These are phyloP conservation scores for Nomada ferruginata DNA, from an alignment of 2,888 invertebrate species.

Conservation along the genomic window DNA sequence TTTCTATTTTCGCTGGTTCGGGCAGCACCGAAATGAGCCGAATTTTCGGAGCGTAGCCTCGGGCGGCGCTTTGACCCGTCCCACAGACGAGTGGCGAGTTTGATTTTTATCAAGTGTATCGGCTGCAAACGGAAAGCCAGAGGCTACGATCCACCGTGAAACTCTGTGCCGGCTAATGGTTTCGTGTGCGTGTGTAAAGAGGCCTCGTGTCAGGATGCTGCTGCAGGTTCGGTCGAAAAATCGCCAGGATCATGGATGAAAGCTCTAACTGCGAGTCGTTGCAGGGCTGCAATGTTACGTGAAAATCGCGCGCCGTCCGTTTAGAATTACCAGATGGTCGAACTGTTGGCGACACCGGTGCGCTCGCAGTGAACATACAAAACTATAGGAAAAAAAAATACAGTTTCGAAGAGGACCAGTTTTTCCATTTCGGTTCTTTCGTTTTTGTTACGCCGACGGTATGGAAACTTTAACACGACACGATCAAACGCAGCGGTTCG, in stretches of 20 bases:
- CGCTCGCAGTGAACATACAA: background rate
- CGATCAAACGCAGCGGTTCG: constrained; percentile 33
- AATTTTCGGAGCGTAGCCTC: constrained; percentile 47
- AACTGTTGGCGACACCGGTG: constrained; percentile 2
- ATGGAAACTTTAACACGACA: constrained; percentile 61
- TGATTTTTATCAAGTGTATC: constrained; percentile 63
- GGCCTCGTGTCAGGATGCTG: background rate
- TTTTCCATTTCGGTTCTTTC: constrained; percentile 17
- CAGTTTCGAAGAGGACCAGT: constrained; percentile 20
- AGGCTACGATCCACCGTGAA: background rate
- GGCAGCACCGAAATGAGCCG: constrained; percentile 37
- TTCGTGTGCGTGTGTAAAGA: background rate
- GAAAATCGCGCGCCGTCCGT: constrained; percentile 51
- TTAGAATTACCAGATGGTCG: background rate
- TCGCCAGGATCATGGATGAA: background rate
- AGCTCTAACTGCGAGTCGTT: constrained; percentile 19
- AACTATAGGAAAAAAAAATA: background rate
- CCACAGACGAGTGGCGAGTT: constrained; percentile 23
- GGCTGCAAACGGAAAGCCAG: constrained; percentile 11
- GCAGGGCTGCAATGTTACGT: constrained; percentile 39
- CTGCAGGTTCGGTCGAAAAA: constrained; percentile 22
- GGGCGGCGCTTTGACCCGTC: constrained; percentile 26
- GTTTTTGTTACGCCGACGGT: constrained; percentile 25
- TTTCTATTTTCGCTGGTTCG: constrained; percentile 42
- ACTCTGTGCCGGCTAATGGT: background rate